Base-by-base conservation (phyloP, 2,888 invertebrate species). In the Diaprepes abbreviatus region DNA sequence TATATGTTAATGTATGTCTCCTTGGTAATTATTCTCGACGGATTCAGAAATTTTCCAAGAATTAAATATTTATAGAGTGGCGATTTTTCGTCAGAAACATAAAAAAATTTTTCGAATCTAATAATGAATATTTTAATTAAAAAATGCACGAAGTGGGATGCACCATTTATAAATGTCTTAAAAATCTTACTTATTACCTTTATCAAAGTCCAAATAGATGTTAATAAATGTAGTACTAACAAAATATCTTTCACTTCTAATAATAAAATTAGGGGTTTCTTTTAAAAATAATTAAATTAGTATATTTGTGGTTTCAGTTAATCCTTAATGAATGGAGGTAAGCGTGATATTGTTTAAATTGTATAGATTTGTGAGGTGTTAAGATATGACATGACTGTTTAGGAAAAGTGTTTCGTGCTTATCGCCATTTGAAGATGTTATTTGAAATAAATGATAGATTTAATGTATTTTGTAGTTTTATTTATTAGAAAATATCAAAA, bases 241-340 rank as follows among this genome's bases (percentile, higher is more conserved):
- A 48, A 52, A 62, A 55, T 36, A 62, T 50, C 17, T 28, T 66
- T 58, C 43, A 66, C 52, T 67, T 67, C 28, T 55, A 45, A 62
- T 59, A 58, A 38, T 67, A 67, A 40, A 55, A 40, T 33, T 67
- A 67, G 54, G 59, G 43, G 36, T 67, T 58, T 62, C 67, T 67
- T 63, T 66, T 62, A 40, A 54, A 67, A 52, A 52, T 67, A 59
- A 52, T 63, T 63, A 54, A 63, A 54, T 67, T 67, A 67, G 67
- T 59, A 38, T 67, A 55, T 59, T 40, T 60, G 60, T 63, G 63
- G 52, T 67, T 67, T 62, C 43, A 62, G 63, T 67, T 67, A 38
- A 9, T 63, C 17, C 14, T 35, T 28, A 28, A 28, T 0, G 64
- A 64, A 64, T 64, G 55, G 64, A 45, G 45, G 14, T 55, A 17